Conservation (phyloP, 2,113 vertebrate species). For the Meleagris gallopavo region DNA sequence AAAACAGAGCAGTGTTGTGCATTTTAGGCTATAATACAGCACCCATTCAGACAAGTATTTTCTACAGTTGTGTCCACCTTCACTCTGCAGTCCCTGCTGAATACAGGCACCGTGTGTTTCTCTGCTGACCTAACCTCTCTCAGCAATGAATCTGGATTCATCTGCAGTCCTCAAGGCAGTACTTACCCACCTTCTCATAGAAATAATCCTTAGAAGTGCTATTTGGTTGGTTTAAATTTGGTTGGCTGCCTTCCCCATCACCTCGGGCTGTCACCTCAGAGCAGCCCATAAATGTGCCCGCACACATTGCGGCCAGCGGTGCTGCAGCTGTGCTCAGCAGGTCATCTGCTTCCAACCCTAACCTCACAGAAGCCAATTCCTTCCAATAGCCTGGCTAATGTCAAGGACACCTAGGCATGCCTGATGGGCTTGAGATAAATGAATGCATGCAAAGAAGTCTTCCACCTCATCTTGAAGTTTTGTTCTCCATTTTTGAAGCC, state of each 20-base stretch:
- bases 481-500: neutral
- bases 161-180: neutral
- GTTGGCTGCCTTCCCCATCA: neutral
- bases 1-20: rapidly evolving
- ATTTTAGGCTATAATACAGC: neutral
- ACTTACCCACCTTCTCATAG: neutral
- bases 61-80: neutral
- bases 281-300: neutral
- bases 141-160: neutral
- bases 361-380: neutral
- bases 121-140: neutral
- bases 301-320: neutral
- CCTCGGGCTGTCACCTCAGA: neutral
- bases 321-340: neutral
- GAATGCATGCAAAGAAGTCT: neutral
- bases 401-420: neutral
- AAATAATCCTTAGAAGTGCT: neutral
- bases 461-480: neutral
- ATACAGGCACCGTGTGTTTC: neutral
- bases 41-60: neutral
- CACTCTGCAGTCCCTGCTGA: neutral
- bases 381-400: neutral
- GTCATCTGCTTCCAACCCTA: neutral
- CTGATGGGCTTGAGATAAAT: rapidly evolving
- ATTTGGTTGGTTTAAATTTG: neutral